These are phyloP conservation scores for Erythrocercus mccallii DNA, from an alignment of 2,113 vertebrate species.

Conservation along the genomic window DNA sequence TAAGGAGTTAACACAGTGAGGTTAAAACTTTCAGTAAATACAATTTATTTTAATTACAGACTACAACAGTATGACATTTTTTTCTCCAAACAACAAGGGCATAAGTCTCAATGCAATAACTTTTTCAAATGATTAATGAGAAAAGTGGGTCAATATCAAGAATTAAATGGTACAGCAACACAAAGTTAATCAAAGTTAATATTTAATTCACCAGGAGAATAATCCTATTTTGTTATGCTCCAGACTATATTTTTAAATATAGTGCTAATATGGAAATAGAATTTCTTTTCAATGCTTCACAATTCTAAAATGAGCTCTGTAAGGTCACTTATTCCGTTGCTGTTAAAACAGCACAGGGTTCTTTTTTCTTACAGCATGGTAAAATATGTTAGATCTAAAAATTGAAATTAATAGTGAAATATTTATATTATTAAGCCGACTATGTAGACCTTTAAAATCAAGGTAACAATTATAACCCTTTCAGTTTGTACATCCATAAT, in stretches of 20 bases:
- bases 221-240: neutral
- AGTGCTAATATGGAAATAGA: neutral
- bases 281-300: neutral
- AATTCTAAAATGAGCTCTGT: neutral
- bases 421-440: neutral
- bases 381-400: neutral
- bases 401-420: neutral
- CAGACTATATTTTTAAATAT: neutral
- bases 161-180: constrained; percentile 41
- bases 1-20: neutral
- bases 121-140: constrained; percentile 66
- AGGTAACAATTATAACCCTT: neutral
- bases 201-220: constrained; percentile 2
- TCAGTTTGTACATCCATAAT: neutral
- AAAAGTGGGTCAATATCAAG: constrained; percentile 62
- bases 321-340: neutral
- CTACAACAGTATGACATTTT: neutral
- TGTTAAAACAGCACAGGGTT: neutral
- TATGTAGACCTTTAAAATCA: neutral
- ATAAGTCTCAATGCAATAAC: constrained; percentile 45
- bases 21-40: neutral
- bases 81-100: constrained; percentile 57
- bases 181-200: constrained; percentile 35
- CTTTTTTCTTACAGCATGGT: neutral
- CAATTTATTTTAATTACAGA: neutral